Evolutionary conservation across 1,140 invertebrate species (phyloP).

Genomic region (Episyrphus balteatus): DNA sequence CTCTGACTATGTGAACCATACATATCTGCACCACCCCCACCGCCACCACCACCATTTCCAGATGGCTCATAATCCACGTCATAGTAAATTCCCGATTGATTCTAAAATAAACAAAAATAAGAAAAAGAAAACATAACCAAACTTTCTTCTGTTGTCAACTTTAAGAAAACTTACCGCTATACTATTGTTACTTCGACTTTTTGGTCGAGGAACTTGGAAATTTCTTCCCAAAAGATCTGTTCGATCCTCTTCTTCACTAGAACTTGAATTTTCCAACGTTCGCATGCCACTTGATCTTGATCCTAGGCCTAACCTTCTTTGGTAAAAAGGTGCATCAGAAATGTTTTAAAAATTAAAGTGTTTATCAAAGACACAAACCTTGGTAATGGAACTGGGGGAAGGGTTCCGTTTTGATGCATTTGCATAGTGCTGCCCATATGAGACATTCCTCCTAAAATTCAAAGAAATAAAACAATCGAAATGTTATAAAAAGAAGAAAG

Average conservation of each 20-base stretch:
- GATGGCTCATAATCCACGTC: constrained; percentile 72
- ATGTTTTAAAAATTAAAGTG: neutral
- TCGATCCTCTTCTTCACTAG: constrained; percentile 56
- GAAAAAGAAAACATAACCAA: neutral
- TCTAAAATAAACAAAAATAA: constrained; percentile 40
- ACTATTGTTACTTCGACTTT: constrained; percentile 58
- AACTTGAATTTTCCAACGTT: constrained; percentile 48
- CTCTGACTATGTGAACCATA: constrained; percentile 30
- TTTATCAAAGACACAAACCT: constrained; percentile 29
- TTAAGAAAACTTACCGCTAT: constrained; percentile 45
- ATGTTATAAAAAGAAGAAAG: no score
- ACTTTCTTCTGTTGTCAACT: neutral
- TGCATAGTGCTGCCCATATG: constrained; percentile 42
- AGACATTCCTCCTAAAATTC: constrained; percentile 33
- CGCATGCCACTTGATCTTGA: constrained; percentile 34
- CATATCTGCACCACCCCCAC: constrained; percentile 28
- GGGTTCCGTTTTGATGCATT: constrained; percentile 27
- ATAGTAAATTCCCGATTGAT: constrained; percentile 78
- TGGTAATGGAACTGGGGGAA: constrained; percentile 62
- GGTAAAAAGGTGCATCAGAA: constrained; percentile 4
- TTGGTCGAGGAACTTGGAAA: constrained; percentile 63
- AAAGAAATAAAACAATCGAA: neutral
- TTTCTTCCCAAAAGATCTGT: constrained; percentile 56
- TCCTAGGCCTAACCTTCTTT: constrained; percentile 34
- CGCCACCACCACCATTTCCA: constrained; percentile 38